Conservation (phyloP, 2,888 invertebrate species). For the Branchipolynoe longqiensis region DNA sequence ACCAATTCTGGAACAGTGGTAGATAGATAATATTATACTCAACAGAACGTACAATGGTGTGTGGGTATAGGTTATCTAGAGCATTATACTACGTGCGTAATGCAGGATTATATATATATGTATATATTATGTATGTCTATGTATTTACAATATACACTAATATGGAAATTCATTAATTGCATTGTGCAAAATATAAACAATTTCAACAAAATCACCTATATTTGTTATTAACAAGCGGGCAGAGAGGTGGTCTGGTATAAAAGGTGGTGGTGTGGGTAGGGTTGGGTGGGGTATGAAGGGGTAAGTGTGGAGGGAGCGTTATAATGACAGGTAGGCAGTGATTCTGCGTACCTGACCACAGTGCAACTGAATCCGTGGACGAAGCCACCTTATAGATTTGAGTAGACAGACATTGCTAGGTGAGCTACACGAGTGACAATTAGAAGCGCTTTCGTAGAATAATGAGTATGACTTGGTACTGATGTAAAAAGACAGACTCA, state of each 20-base stretch:
- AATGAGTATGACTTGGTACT: conserved; percentile 57
- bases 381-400: too few relatives aligned
- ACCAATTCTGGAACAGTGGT: not conserved
- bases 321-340: too few relatives aligned
- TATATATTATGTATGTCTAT: not conserved
- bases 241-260: not conserved
- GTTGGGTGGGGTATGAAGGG: not conserved
- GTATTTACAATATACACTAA: not conserved
- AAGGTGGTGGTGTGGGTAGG: not conserved
- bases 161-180: not conserved
- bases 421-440: not conserved
- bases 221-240: not conserved
- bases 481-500: conserved; percentile 40
- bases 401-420: not conserved
- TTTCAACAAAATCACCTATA: too few relatives aligned
- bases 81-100: not conserved
- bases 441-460: not conserved
- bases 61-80: too few relatives aligned
- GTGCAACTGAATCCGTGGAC: too few relatives aligned
- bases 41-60: too few relatives aligned
- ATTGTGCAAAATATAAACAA: too few relatives aligned
- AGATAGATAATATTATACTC: too few relatives aligned
- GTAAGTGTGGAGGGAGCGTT: not conserved
- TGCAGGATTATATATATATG: not conserved
- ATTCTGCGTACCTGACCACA: too few relatives aligned